Conservation (phyloP, 2,888 invertebrate genomes). For the Caenorhabditis sulstoni region DNA sequence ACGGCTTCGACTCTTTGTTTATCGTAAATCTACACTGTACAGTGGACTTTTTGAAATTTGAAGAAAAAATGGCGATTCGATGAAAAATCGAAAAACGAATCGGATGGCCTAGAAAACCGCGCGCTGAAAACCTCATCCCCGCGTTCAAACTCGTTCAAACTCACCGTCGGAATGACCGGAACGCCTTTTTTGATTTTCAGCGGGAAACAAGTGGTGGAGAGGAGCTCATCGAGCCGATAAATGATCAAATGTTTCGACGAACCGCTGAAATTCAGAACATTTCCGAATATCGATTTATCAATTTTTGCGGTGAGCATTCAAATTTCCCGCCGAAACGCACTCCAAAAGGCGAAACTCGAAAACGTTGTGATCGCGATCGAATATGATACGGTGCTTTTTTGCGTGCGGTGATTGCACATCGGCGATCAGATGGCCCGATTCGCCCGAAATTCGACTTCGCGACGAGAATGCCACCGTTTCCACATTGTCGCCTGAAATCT, state of each 20-base stretch:
- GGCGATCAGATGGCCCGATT: slow-evolving; percentile 61
- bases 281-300: no score
- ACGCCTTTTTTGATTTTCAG: slow-evolving; percentile 67
- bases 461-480: slow-evolving; percentile 54
- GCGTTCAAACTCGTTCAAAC: no score
- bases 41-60: background rate
- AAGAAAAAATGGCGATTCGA: no score
- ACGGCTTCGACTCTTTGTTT: no score
- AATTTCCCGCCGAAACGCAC: slow-evolving; percentile 41
- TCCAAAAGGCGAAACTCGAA: slow-evolving; percentile 71
- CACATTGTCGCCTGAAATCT: slow-evolving; percentile 34
- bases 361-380: slow-evolving; percentile 69
- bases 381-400: slow-evolving; percentile 71
- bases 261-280: slow-evolving; percentile 68
- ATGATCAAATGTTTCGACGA: slow-evolving; percentile 65
- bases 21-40: no score
- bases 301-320: no score
- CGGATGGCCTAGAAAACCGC: no score
- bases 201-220: slow-evolving; percentile 60
- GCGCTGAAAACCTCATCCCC: no score
- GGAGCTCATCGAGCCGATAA: slow-evolving; percentile 71
- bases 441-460: slow-evolving; percentile 60
- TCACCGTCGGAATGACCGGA: slow-evolving; percentile 58
- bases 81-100: no score
- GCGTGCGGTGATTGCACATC: slow-evolving; percentile 69